phyloP scores from a whole-genome alignment of 1,140 invertebrate species.

The Micrasema longulum region DNA sequence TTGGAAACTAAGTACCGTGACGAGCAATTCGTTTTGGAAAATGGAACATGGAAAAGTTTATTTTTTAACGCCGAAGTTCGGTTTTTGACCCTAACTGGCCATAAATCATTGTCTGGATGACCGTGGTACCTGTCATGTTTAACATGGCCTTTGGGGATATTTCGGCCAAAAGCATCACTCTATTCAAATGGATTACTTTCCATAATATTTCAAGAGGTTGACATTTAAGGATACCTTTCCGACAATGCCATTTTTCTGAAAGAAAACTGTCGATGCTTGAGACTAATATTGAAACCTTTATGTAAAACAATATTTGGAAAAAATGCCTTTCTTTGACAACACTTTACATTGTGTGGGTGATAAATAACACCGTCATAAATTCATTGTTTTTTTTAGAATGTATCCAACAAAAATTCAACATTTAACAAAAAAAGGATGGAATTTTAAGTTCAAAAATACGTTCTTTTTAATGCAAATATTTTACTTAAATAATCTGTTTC shows the following conservation, averaged over 20 bases:
- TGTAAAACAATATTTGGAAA: too few species aligned
- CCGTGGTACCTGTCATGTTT: conserved; percentile 24
- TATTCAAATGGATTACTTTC: conserved; percentile 15
- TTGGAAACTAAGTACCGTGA: too few species aligned
- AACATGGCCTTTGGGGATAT: conserved; percentile 22
- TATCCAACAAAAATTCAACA: too few species aligned
- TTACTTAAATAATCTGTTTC: too few species aligned
- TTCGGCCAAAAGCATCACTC: conserved; percentile 7
- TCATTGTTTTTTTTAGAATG: too few species aligned
- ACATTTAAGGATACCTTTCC: conserved; percentile 9
- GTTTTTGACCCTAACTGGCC: conserved; percentile 9
- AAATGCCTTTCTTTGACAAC: too few species aligned
- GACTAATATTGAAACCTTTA: not conserved
- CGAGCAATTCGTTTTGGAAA: conserved; percentile 4
- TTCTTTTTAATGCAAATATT: too few species aligned
- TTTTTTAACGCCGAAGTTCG: conserved; percentile 2
- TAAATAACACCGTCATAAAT: too few species aligned
- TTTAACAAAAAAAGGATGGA: too few species aligned
- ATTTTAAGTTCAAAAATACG: too few species aligned
- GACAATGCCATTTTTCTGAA: conserved; percentile 15
- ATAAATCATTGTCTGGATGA: conserved; percentile 31
- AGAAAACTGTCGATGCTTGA: not conserved
- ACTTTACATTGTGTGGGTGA: too few species aligned
- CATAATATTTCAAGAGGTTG: conserved; percentile 3
- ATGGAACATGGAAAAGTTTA: conserved; percentile 25